Percentiles rank a stretch among this genome's conserved stretches.
Conservation (phyloP, 2,113 vertebrate species). For the Taxidea taxus region DNA sequence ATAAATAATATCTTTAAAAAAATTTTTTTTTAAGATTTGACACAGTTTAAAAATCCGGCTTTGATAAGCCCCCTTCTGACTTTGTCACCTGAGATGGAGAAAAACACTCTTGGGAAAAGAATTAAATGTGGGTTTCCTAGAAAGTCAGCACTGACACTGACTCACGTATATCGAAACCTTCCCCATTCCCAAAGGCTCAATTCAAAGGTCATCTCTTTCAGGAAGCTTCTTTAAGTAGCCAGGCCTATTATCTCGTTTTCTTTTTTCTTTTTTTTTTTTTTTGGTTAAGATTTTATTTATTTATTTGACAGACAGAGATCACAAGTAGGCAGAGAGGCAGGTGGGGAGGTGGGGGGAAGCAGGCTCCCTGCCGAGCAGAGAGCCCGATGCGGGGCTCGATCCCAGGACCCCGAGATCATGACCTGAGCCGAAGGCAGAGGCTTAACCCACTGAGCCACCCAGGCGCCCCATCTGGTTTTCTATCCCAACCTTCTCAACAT, state of each 20-base stretch:
- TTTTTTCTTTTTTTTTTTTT: no score
- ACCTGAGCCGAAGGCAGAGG: no score
- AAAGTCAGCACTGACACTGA: conserved; percentile 14
- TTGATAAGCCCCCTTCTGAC: not conserved
- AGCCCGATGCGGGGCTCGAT: no score
- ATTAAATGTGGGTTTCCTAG: conserved; percentile 16
- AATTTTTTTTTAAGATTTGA: no score
- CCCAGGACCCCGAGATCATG: no score
- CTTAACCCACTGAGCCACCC: no score
- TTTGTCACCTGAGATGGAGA: conserved; percentile 23
- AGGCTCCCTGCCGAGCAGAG: no score
- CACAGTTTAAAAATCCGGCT: not conserved
- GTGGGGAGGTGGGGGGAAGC: fast-evolving
- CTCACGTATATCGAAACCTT: conserved; percentile 24
- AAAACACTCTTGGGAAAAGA: conserved; percentile 35
- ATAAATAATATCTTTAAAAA: no score
- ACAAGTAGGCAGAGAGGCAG: no score
- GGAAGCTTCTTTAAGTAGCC: not conserved
- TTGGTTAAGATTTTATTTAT: no score
- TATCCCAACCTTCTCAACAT: not conserved
- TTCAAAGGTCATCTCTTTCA: conserved; percentile 35
- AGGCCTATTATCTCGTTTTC: not conserved
- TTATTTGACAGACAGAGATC: no score
- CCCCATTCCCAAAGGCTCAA: not conserved
- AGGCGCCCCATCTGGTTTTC: not conserved